Conservation (phyloP, 2,113 vertebrate genomes). For the Engystomops pustulosus region DNA sequence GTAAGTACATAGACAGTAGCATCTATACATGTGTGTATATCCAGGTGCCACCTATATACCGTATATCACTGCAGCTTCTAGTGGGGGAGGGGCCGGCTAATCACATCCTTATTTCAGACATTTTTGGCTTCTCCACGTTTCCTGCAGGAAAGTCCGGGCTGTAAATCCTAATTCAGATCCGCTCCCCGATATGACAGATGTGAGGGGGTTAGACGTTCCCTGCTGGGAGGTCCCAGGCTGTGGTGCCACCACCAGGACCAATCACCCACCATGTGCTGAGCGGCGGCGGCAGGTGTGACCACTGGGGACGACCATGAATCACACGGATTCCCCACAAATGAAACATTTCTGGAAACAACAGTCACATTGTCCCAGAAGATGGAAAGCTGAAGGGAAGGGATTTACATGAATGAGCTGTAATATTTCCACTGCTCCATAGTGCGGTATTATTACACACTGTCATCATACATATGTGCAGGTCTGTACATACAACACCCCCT, state of each 20-base stretch:
- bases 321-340: neutral
- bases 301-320: neutral
- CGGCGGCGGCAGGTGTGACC: conserved; percentile 10
- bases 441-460: neutral
- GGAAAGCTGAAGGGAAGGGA: neutral
- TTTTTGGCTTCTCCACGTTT: no score
- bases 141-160: neutral
- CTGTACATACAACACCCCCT: no score
- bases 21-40: no score
- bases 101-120: no score
- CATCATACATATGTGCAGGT: no score
- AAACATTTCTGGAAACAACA: conserved; percentile 26
- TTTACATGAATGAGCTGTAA: neutral
- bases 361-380: neutral
- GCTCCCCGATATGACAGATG: neutral
- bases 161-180: neutral
- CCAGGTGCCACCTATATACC: no score
- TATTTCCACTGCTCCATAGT: neutral
- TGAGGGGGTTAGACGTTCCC: neutral
- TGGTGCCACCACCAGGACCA: neutral
- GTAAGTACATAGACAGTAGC: no score
- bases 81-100: neutral
- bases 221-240: neutral
- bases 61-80: no score
- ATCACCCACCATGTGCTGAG: neutral